Conservation (phyloP, 2,113 vertebrate genomes). For the Kryptolebias marmoratus region DNA sequence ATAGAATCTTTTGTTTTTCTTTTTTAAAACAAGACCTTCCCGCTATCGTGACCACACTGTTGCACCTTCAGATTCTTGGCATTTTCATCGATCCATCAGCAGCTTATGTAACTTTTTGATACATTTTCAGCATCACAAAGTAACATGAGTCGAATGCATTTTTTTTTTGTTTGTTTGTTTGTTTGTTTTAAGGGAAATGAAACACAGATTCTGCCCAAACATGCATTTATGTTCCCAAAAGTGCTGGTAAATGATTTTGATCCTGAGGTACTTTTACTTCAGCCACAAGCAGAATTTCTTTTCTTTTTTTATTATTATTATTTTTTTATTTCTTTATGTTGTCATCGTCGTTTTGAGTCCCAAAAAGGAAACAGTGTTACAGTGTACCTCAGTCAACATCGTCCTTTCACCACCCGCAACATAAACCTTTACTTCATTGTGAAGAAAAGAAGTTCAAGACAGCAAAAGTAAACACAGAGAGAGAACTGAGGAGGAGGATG, state of each 20-base stretch:
- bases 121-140: constrained; percentile 62
- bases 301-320: too few relatives aligned
- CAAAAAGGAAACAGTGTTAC: constrained; percentile 30
- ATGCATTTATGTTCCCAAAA: constrained; percentile 61
- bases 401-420: constrained; percentile 51
- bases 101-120: constrained; percentile 58
- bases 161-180: not conserved
- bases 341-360: not conserved
- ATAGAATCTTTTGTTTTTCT: constrained; percentile 21
- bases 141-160: constrained; percentile 54
- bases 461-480: constrained; percentile 46
- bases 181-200: constrained; percentile 32
- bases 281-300: constrained; percentile 12
- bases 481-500: constrained; percentile 47
- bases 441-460: constrained; percentile 42
- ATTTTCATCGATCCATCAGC: constrained; percentile 56
- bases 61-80: constrained; percentile 48
- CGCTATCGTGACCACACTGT: constrained; percentile 50
- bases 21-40: constrained; percentile 37
- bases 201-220: constrained; percentile 48
- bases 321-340: not conserved
- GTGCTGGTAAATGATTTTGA: constrained; percentile 57
- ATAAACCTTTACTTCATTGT: constrained; percentile 49
- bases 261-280: constrained; percentile 31
- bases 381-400: constrained; percentile 43